Percentiles rank a stretch among this genome's conserved stretches.
Evolutionary conservation across 2,113 vertebrate species (phyloP).

Genomic region (Leptobrachium ailaonicum): DNA sequence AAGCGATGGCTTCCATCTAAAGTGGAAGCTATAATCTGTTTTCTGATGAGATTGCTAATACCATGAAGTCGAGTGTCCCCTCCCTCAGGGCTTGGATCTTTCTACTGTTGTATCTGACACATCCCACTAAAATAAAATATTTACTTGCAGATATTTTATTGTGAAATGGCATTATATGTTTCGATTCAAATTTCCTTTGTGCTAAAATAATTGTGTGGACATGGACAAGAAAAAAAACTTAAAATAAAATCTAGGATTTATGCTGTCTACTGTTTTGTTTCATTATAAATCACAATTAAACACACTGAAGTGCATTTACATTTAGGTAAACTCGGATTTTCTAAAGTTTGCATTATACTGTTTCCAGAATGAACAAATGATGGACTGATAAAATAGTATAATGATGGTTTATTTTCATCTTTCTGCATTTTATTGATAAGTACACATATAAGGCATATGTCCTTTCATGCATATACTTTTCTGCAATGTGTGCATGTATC

Average conservation of each 20-base stretch:
- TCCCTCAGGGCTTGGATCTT: slow-evolving; percentile 14
- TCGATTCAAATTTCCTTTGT: slow-evolving; percentile 12
- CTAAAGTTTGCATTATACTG: no score
- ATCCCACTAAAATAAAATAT: slow-evolving; percentile 43
- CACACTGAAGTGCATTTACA: slow-evolving; percentile 19
- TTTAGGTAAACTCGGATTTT: background rate
- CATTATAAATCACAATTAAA: slow-evolving; percentile 16
- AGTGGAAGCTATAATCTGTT: slow-evolving; percentile 47
- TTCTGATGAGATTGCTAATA: slow-evolving; percentile 46
- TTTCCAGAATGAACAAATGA: no score
- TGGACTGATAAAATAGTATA: no score
- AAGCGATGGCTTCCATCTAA: slow-evolving; percentile 42
- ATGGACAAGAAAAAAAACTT: no score
- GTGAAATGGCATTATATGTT: slow-evolving; percentile 23
- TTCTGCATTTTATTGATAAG: no score
- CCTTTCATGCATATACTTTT: no score
- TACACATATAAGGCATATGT: no score
- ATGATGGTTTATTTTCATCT: no score
- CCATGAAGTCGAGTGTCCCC: slow-evolving; percentile 36
- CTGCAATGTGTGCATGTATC: no score
- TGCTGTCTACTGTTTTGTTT: no score
- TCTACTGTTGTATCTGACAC: slow-evolving; percentile 25
- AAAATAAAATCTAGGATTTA: no score
- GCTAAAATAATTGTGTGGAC: background rate
- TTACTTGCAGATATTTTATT: slow-evolving; percentile 36